Evolutionary conservation across 2,113 vertebrate genomes (phyloP), one percentile per base, ranked within the genome.

Genomic region (Todiramphus saurophagus): DNA sequence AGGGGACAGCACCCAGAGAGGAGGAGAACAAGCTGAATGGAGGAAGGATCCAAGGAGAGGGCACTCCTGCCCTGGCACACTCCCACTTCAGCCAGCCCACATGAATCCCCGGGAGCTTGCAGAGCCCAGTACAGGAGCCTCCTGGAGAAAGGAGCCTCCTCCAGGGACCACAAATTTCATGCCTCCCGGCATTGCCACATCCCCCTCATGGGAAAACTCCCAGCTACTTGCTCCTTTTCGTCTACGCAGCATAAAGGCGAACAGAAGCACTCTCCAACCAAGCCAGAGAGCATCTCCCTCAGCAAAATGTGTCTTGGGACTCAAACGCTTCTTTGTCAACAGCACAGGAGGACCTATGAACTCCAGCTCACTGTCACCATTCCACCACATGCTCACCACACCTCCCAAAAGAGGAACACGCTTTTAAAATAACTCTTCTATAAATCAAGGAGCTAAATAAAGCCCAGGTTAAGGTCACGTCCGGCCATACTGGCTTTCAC

Each of bases 371-470:
- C 74, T 82, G 77, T 81, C 69, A 81, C 37, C 50, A 13, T 79
- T 89, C 48, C 2, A 3, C 72, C 73, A 74, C 68, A 88, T 2
- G 1, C 56, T 88, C 82, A 72, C 90, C 88, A 83, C 95, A 97
- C 78, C 94, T 96, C 89, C 84, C 37, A 13, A 55, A 94, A 93
- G 69, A 95, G 87, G 87, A 95, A 79, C 87, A 82, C 0, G 4
- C 90, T 91, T 94, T 90, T 62, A 96, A 97, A 97, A 97, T 96
- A 97, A 95, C 94, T 90, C 50, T 59, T 94, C 87, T 76, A 59
- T 91, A 97, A 97, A 95, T 91, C 81, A 90, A 85, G n/a, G 67
- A 3, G 1, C 95, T 96, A 97, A 97, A 97, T 96, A 96, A 97
- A 97, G 85, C 91, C 89, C 90, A 96, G 94, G 95, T 96, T 95